Evolutionary conservation across 2,797 vertebrate genomes (phyloP), one percentile per base, ranked within the genome.

Genomic region (Spea hammondii): DNA sequence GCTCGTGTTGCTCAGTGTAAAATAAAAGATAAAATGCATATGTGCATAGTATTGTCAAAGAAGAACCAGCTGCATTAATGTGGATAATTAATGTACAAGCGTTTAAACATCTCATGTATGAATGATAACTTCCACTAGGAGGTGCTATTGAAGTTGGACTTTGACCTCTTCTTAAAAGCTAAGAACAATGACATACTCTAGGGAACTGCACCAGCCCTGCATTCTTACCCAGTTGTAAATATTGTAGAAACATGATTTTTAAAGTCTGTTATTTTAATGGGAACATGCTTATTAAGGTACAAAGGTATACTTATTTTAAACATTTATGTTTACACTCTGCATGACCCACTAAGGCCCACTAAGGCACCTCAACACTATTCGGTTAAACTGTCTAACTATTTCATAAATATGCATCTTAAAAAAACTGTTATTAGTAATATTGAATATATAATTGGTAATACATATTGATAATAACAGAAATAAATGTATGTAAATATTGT

Each of bases 81-180:
- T 57, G 55, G 5, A 57, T 57, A 57, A 3, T 57, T 5, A 57
- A 12, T 57, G 9, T 53, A 53, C 51, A 53, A 53, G 10, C 6
- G 1, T 11, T 11, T 53, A 53, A 11, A 53, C 6, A 32, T 32
- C 32, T 32, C 32, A 32, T 2, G 32, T 32, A 53, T 7, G 10
- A 53, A 53, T 7, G 10, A 53, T 12, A 12, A 11, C 12, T 14
- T 47, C 60, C 78, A 79, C 65, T 70, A 75, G 72, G 67, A 65
- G 78, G 66, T 55, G 72, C 66, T 74, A 8, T 75, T 79, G 78
- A 70, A 64, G 60, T 68, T 13, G 5, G 14, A 11, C 51, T 54
- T 4, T 67, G 12, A 12, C 44, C 12, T 44, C 49, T 8, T 10
- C 17, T 66, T 55, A n/a, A 69, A 79, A 50, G n/a, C 13, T 70